These are phyloP conservation scores for Epinotia bilunana DNA, from an alignment of 2,888 invertebrate genomes.

Conservation along the genomic window DNA sequence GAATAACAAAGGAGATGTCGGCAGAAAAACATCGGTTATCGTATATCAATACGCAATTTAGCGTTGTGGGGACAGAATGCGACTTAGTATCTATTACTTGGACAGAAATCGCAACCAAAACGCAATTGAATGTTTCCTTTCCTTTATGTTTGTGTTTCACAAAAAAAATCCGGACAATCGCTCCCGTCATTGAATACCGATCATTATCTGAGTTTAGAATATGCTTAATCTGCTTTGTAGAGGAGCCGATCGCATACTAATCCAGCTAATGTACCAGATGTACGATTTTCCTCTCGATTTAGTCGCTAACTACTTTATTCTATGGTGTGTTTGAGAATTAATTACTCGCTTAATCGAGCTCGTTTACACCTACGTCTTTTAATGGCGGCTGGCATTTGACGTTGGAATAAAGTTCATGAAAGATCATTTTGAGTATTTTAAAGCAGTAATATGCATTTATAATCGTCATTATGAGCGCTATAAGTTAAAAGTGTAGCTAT, in stretches of 20 bases:
- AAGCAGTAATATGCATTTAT: no score
- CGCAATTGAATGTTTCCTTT: conserved; percentile 76
- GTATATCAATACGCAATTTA: conserved; percentile 79
- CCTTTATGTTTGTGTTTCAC: conserved; percentile 60
- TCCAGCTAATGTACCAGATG: conserved; percentile 68
- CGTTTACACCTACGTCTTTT: conserved; percentile 13
- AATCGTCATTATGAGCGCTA: no score
- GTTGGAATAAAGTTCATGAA: neutral
- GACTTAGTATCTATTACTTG: conserved; percentile 76
- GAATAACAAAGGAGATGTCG: conserved; percentile 55
- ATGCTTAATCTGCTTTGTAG: conserved; percentile 76
- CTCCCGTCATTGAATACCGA: conserved; percentile 78
- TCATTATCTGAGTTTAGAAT: conserved; percentile 76
- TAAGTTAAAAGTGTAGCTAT: no score
- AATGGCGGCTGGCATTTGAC: conserved; percentile 17
- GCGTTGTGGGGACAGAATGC: conserved; percentile 70
- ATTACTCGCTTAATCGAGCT: conserved; percentile 34
- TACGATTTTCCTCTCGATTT: conserved; percentile 74
- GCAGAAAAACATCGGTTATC: conserved; percentile 77
- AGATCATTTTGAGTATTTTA: no score
- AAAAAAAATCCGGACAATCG: conserved; percentile 77
- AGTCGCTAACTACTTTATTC: conserved; percentile 55
- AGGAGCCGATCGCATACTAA: conserved; percentile 74
- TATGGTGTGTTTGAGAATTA: conserved; percentile 40
- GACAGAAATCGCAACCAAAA: conserved; percentile 73